These are phyloP conservation scores for Alexandromys fortis DNA, from an alignment of 2,113 vertebrate species.

Conservation along the genomic window DNA sequence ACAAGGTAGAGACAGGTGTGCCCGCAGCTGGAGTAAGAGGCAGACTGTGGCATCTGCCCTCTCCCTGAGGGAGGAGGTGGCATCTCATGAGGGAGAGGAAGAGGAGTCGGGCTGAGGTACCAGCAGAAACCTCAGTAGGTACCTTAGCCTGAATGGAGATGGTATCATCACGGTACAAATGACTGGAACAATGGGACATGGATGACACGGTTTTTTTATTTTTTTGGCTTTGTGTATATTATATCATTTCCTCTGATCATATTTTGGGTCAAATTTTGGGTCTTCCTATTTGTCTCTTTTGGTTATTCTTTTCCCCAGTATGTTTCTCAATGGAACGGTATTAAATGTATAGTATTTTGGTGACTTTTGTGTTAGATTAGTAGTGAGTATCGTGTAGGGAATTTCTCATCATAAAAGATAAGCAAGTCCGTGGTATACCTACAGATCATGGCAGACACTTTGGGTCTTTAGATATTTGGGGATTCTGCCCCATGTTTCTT, in stretches of 20 bases:
- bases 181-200: accelerated
- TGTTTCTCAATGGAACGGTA: background rate
- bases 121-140: background rate
- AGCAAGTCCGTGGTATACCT: no score
- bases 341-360: background rate
- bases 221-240: background rate
- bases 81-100: background rate
- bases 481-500: background rate
- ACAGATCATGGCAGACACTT: background rate
- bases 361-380: background rate
- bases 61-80: background rate
- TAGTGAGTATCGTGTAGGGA: background rate
- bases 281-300: background rate
- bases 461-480: background rate
- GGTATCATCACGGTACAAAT: background rate
- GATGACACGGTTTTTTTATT: no score
- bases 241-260: background rate
- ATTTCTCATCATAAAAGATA: background rate
- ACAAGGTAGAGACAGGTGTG: accelerated
- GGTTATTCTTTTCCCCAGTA: background rate
- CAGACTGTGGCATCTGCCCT: background rate
- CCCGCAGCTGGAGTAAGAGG: accelerated
- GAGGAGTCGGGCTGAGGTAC: background rate
- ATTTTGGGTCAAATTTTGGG: background rate
- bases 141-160: background rate